Conservation (phyloP, 1,140 invertebrate species). For the Nasonia longicornis region DNA sequence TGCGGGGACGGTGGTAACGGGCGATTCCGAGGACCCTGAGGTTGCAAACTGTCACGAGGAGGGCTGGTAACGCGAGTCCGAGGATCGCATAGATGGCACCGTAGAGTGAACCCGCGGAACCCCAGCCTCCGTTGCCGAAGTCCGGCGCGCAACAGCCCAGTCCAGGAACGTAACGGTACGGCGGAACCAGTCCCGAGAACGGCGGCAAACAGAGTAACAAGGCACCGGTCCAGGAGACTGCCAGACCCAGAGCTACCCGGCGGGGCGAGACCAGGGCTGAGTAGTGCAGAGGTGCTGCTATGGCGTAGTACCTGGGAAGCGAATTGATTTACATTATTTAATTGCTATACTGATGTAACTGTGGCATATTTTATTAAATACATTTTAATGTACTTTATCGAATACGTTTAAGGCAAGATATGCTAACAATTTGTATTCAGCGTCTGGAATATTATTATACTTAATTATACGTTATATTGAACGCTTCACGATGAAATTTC, state of each 20-base stretch:
- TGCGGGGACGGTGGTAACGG: conserved; percentile 83
- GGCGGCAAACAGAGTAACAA: conserved; percentile 65
- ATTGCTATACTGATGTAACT: too few relatives aligned
- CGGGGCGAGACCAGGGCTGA: conserved; percentile 77
- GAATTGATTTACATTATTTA: not conserved
- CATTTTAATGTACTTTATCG: too few relatives aligned
- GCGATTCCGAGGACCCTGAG: conserved; percentile 82
- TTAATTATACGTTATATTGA: too few relatives aligned
- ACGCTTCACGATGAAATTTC: too few relatives aligned
- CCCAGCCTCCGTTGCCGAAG: conserved; percentile 72
- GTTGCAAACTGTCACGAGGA: conserved; percentile 80
- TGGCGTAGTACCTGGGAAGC: conserved; percentile 75
- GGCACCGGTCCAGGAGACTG: conserved; percentile 67
- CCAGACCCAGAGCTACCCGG: conserved; percentile 68
- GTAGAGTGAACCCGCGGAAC: conserved; percentile 70
- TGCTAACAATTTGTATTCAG: too few relatives aligned
- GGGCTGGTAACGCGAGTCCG: conserved; percentile 76
- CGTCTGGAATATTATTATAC: too few relatives aligned
- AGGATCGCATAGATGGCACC: conserved; percentile 75
- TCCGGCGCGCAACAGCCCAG: conserved; percentile 76
- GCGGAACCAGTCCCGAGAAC: conserved; percentile 64
- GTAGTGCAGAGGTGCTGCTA: conserved; percentile 82
- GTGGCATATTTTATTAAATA: too few relatives aligned
- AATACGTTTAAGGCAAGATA: too few relatives aligned
- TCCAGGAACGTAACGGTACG: conserved; percentile 70